phyloP scores from a whole-genome alignment of 2,888 invertebrate genomes.

The Orthosia gothica region DNA sequence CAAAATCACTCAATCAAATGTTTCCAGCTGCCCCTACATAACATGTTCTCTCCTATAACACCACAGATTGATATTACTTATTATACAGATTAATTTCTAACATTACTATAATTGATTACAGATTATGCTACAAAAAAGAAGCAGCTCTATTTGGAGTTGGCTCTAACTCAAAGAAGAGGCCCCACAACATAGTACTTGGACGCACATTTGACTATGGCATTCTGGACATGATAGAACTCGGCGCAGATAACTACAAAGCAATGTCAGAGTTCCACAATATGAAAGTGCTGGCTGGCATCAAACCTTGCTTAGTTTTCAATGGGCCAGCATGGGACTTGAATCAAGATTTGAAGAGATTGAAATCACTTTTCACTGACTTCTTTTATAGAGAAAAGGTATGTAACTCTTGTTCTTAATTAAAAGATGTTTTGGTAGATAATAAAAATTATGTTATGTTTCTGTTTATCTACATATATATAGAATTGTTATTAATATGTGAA shows the following conservation, averaged over 20 bases:
- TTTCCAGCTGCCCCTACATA: background rate
- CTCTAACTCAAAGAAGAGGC: conserved; percentile 98
- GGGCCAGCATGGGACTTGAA: conserved; percentile 97
- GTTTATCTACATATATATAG: too few relatives aligned
- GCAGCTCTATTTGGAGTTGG: conserved; percentile 97
- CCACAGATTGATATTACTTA: background rate
- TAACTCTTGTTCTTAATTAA: background rate
- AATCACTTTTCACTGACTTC: conserved; percentile 97
- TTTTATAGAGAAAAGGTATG: conserved; percentile 95
- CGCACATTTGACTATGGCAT: conserved; percentile 97
- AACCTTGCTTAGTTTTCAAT: conserved; percentile 98
- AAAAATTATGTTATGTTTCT: too few relatives aligned
- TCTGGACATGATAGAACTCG: conserved; percentile 99
- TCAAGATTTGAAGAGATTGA: conserved; percentile 95
- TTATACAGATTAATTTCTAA: conserved; percentile 4
- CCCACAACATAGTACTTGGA: conserved; percentile 97
- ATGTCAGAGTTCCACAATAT: conserved; percentile 95
- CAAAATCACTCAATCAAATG: background rate
- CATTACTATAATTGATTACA: conserved; percentile 71
- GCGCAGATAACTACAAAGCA: conserved; percentile 95
- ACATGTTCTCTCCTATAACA: background rate
- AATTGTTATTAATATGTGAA: background rate
- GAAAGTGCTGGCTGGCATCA: conserved; percentile 95
- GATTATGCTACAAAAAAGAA: conserved; percentile 95
- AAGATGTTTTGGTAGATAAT: too few relatives aligned